phyloP scores from a whole-genome alignment of 2,888 invertebrate species.

The Habrosyne pyritoides region DNA sequence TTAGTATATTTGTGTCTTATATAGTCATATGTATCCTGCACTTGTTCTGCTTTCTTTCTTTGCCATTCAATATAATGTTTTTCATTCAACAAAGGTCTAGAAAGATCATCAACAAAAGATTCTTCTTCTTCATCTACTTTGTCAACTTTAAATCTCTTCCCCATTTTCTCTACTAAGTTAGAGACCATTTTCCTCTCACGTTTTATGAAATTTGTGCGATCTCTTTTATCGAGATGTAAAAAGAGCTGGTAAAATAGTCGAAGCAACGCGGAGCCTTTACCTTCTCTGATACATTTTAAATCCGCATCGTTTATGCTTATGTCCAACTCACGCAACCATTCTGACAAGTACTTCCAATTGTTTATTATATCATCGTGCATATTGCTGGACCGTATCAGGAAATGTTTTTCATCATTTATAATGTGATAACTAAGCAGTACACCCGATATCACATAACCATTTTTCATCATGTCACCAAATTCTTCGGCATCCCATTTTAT shows the following conservation, averaged over 20 bases:
- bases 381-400: constrained; percentile 67
- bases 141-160: constrained; percentile 63
- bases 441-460: constrained; percentile 82
- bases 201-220: constrained; percentile 80
- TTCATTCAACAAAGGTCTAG: constrained; percentile 71
- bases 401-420: constrained; percentile 81
- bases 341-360: constrained; percentile 78
- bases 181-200: constrained; percentile 73
- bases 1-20: constrained; percentile 71
- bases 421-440: constrained; percentile 84
- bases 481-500: constrained; percentile 80
- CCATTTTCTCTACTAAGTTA: constrained; percentile 63
- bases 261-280: constrained; percentile 76
- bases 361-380: constrained; percentile 66
- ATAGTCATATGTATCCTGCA: constrained; percentile 70
- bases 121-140: constrained; percentile 56
- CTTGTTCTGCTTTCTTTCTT: constrained; percentile 70
- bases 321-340: constrained; percentile 81
- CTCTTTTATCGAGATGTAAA: constrained; percentile 83
- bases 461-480: constrained; percentile 82
- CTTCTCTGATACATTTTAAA: constrained; percentile 74
- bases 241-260: constrained; percentile 85
- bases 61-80: constrained; percentile 84
- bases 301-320: constrained; percentile 71
- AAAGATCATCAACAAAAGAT: constrained; percentile 65